Base-by-base conservation (phyloP, 2,888 invertebrate species). In the Pheosia tremula region DNA sequence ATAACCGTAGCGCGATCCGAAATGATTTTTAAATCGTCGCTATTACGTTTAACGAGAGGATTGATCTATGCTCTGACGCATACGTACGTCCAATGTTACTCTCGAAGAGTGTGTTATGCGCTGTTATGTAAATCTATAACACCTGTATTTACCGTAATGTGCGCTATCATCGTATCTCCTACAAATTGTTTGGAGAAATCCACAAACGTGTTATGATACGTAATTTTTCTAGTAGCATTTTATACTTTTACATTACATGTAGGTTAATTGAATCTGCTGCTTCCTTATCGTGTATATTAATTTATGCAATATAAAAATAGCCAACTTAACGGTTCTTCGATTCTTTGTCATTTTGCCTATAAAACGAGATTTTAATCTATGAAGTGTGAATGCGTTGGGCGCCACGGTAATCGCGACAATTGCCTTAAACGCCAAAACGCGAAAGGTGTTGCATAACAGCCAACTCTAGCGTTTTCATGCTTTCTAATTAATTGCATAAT, bases 401-500 rank as follows among this genome's bases (percentile, higher is more conserved):
- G 58, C 62, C 60, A 61, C 62, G 41, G 54, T 54, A 57, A 53
- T 68, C 56, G 64, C 63, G 71, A 69, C 71, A 71, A 71, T 72
- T 69, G 57, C 59, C 58, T 67, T 67, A 71, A 67, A 67, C 58
- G 9, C 55, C 53, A 60, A 63, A 66, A 61, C 62, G 65, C 62
- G 67, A 71, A 72, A 69, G 68, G 56, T 59, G 58, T 79, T 79
- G 59, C 62, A 68, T 74, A 75, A 77, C 61, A 56, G 54, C 59
- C 37, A 61, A 71, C 67, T 68, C 66, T 65, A 62, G 61, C 61
- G 60, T 73, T 82, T 82, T 78, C 72, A 79, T 79, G 79, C 84
- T 84, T 84, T 84, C 84, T 80, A 81, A 80, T 83, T 77, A 78
- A 79, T 81, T 82, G 71, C 73, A 72, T 72, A 74, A 77, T 80